These are phyloP conservation scores for Heterochromis multidens DNA, from an alignment of 2,113 vertebrate genomes.

Conservation along the genomic window DNA sequence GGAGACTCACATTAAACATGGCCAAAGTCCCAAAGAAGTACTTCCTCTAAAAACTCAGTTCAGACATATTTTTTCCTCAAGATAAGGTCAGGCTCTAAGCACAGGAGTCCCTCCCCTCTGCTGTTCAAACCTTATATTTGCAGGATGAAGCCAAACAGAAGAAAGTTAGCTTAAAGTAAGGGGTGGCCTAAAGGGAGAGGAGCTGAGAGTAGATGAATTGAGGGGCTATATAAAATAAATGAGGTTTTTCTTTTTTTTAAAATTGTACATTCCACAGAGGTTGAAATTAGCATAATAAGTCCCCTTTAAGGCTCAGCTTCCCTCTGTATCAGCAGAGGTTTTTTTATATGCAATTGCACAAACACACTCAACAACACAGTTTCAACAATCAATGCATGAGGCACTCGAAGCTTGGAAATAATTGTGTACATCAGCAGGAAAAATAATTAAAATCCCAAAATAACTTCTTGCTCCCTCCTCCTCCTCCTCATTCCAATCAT, in stretches of 20 bases:
- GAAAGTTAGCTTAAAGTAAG: background rate
- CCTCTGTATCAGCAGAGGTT: background rate
- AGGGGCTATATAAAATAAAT: background rate
- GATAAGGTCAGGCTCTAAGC: background rate
- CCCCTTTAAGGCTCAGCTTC: background rate
- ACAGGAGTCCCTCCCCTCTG: background rate
- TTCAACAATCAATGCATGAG: conserved; percentile 10
- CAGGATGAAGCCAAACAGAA: background rate
- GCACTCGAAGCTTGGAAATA: conserved; percentile 26
- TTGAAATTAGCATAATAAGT: fast-evolving
- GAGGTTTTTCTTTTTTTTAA: too few relatives aligned
- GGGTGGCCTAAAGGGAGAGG: fast-evolving
- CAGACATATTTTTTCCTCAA: too few relatives aligned
- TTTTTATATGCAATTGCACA: background rate
- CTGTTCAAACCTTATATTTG: background rate
- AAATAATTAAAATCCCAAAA: conserved; percentile 66
- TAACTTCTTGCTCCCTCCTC: conserved; percentile 38
- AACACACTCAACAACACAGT: background rate
- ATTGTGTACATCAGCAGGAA: conserved; percentile 60
- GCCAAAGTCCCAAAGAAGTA: background rate
- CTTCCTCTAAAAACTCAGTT: background rate
- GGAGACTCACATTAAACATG: background rate
- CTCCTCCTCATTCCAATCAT: background rate
- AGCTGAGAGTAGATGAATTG: background rate
- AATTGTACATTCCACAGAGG: too few relatives aligned